Evolutionary conservation across 2,113 vertebrate genomes (phyloP).

Genomic region (Acrocephalus arundinaceus): DNA sequence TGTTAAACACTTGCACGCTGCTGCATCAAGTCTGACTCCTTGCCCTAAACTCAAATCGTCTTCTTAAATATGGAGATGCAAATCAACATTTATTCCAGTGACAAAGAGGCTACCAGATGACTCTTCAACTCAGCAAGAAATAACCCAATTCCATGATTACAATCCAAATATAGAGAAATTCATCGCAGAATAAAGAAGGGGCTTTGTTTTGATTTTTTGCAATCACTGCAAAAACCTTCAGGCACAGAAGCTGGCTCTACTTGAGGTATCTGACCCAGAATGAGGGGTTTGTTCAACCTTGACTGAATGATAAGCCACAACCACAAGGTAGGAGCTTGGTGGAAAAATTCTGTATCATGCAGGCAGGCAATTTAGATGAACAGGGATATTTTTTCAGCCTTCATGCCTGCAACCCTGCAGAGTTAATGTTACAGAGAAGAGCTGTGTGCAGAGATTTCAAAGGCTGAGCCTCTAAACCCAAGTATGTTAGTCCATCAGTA

Average conservation of each 20-base stretch:
- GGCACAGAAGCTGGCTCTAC: background rate
- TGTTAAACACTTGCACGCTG: background rate
- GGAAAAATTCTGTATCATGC: background rate
- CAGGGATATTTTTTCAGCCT: background rate
- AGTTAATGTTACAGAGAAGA: background rate
- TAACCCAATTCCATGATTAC: background rate
- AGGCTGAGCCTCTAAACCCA: background rate
- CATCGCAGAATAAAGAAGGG: fast-evolving
- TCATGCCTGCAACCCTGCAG: background rate
- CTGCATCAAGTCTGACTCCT: background rate
- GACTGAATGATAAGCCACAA: background rate
- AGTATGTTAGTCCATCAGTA: background rate
- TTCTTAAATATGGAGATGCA: background rate
- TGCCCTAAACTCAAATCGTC: background rate
- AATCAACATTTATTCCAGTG: background rate
- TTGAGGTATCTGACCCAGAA: background rate
- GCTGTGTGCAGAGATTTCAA: background rate
- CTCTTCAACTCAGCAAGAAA: background rate
- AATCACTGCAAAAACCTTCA: background rate
- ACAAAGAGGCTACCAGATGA: background rate
- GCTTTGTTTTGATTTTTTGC: background rate
- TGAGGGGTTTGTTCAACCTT: background rate
- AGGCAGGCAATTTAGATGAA: background rate
- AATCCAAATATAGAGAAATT: background rate
- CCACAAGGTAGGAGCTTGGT: background rate